Evolutionary conservation across 2,797 vertebrate species (phyloP), one percentile per base, ranked within the genome.

Genomic region (Pterois miles): DNA sequence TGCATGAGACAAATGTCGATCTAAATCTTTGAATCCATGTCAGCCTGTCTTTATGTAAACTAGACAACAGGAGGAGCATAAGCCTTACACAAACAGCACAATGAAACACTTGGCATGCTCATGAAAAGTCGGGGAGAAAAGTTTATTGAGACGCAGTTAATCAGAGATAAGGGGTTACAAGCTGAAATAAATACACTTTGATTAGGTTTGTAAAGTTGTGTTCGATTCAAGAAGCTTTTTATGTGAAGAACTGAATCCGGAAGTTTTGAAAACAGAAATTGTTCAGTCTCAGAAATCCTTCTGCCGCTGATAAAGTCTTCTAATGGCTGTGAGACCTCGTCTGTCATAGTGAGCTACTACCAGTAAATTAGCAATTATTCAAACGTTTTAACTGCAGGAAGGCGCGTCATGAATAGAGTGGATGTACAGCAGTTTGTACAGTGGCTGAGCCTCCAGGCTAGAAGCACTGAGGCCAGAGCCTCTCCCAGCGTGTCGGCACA

Each of bases 401-500:
- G 58, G 67, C 57, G 74, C 29, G 59, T 81, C 67, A 72, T 53
- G 40, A 60, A 31, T 56, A 74, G 57, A 53, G 3, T 64, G 23
- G 54, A 67, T 63, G 53, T 53, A 74, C 75, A 86, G 76, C 76
- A 76, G 84, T 66, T 25, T 60, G 74, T 77, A 65, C 81, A 76
- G 81, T 53, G 70, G 57, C 65, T 64, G 56, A 80, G 64, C 74
- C 80, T 71, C 38, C 64, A 14, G 85, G 83, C 70, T n/a, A 60
- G 54, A 65, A 74, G 76, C 59, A 54, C 74, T 38, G 80, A 83
- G 70, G 69, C 83, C 85, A 40, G 56, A 60, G 86, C 69, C 81
- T 83, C 76, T 90, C 86, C 87, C 78, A 71, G 59, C 33, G 48
- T 68, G 31, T 82, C 89, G 71, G 71, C 90, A 83, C 89, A 84